Evolutionary conservation across 2,888 invertebrate genomes (phyloP).

Genomic region (Acrocera orbiculus): DNA sequence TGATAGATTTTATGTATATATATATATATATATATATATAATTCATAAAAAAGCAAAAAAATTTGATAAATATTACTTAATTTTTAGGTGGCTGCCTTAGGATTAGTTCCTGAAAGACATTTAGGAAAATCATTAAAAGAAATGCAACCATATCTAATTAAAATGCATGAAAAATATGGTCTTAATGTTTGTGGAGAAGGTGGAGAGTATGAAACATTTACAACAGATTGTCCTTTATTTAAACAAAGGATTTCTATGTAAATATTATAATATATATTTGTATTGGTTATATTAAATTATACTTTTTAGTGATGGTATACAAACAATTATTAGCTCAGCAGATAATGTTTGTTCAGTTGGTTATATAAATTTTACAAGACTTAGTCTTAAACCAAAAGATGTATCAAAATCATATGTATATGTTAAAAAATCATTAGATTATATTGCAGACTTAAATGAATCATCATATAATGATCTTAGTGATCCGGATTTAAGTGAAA

Average conservation of each 20-base stretch:
- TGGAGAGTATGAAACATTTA: slow-evolving; percentile 97
- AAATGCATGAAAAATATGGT: slow-evolving; percentile 87
- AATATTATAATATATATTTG: slow-evolving; percentile 31
- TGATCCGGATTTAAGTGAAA: slow-evolving; percentile 44
- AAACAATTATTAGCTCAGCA: slow-evolving; percentile 74
- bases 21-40: not conserved
- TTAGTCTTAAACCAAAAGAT: slow-evolving; percentile 56
- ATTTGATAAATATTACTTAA: not conserved
- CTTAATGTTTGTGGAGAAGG: slow-evolving; percentile 96
- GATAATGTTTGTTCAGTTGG: slow-evolving; percentile 91
- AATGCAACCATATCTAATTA: slow-evolving; percentile 69
- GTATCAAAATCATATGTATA: slow-evolving; percentile 21
- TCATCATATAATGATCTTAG: slow-evolving; percentile 45
- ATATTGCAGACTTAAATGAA: slow-evolving; percentile 42
- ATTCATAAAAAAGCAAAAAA: not conserved
- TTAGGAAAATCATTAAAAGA: slow-evolving; percentile 71
- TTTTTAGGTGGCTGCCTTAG: slow-evolving; percentile 60
- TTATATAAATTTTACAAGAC: slow-evolving; percentile 71
- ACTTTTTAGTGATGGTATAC: slow-evolving; percentile 57
- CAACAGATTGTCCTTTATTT: slow-evolving; percentile 92
- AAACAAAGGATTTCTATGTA: slow-evolving; percentile 76
- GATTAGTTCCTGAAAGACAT: slow-evolving; percentile 70
- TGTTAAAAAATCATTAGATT: slow-evolving; percentile 42
- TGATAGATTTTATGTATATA: too few relatives aligned
- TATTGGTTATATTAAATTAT: slow-evolving; percentile 7